Evolutionary conservation across 1,140 invertebrate species (phyloP).

Genomic region (Cydia strobilella): DNA sequence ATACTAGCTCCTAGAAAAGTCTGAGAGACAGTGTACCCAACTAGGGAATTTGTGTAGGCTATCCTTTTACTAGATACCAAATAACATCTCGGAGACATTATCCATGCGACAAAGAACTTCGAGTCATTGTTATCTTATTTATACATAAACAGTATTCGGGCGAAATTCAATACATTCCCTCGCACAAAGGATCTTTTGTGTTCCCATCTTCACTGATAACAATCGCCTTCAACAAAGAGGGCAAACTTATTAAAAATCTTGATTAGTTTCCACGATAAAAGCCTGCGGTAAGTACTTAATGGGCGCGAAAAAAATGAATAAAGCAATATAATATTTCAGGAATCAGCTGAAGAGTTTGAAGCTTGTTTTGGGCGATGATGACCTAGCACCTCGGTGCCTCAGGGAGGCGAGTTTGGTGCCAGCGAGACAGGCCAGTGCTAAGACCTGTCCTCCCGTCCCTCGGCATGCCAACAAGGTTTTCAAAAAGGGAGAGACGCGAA

Average conservation of each 20-base stretch:
- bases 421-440: slow-evolving; percentile 37
- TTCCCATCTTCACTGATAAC: background rate
- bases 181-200: slow-evolving; percentile 30
- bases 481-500: slow-evolving; percentile 51
- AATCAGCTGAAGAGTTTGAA: slow-evolving; percentile 24
- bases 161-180: slow-evolving; percentile 16
- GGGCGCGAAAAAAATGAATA: slow-evolving; percentile 1
- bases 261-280: slow-evolving; percentile 25
- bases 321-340: slow-evolving; percentile 5
- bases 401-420: slow-evolving; percentile 20
- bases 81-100: background rate
- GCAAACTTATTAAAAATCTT: slow-evolving; percentile 26
- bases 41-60: background rate
- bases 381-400: background rate
- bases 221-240: slow-evolving; percentile 22
- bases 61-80: background rate
- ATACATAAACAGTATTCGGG: slow-evolving; percentile 2
- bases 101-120: background rate
- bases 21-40: no score
- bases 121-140: slow-evolving; percentile 7
- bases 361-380: background rate
- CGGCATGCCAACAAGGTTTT: slow-evolving; percentile 45
- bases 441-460: slow-evolving; percentile 37
- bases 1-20: background rate
- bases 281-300: background rate